Evolutionary conservation across 2,797 vertebrate genomes (phyloP).

Genomic region (Mus minutoides): DNA sequence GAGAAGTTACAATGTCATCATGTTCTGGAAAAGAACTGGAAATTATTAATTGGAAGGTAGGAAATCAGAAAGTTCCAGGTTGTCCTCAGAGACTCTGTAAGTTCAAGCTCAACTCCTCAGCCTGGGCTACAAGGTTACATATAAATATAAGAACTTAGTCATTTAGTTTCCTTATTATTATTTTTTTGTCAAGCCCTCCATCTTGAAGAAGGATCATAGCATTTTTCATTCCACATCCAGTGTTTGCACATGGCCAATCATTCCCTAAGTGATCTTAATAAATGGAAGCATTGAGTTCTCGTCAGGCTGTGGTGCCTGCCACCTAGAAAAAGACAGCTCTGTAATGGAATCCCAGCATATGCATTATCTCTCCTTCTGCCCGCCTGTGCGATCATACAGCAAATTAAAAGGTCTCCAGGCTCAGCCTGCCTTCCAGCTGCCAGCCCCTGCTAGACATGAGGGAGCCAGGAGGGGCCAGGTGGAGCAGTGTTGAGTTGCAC

Average conservation of each 20-base stretch:
- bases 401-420: constrained; percentile 77
- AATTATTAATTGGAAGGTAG: background rate
- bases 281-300: constrained; percentile 45
- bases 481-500: constrained; percentile 82
- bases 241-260: constrained; percentile 24
- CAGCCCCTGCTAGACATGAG: constrained; percentile 77
- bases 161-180: background rate
- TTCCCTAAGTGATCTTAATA: constrained; percentile 43
- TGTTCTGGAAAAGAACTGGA: constrained; percentile 53
- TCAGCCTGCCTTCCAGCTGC: constrained; percentile 81
- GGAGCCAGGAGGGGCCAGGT: constrained; percentile 82
- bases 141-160: constrained; percentile 9
- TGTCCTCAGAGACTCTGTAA: background rate
- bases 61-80: background rate
- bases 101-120: background rate
- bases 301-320: constrained; percentile 33
- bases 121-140: background rate
- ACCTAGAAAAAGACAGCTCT: constrained; percentile 68
- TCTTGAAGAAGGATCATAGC: background rate
- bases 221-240: background rate
- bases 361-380: constrained; percentile 65
- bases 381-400: constrained; percentile 51
- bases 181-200: background rate
- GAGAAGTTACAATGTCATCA: constrained; percentile 39
- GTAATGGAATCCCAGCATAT: constrained; percentile 73